Evolutionary conservation across 2,113 vertebrate genomes (phyloP), one percentile per base, ranked within the genome.

Genomic region (Chionodraco myersi): DNA sequence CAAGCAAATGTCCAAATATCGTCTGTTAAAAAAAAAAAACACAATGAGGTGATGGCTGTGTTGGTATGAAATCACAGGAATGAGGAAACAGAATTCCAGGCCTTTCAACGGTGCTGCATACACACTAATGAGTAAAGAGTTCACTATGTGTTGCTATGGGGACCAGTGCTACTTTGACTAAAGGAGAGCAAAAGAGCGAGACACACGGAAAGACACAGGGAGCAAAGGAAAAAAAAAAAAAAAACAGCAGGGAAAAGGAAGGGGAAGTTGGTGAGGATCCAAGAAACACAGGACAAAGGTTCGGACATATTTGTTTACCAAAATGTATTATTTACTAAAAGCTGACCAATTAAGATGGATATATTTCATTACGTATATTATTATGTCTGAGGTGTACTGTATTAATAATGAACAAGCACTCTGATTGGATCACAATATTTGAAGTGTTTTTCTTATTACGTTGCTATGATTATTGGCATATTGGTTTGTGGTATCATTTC

Each of bases 71-170:
- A 88, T 84, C 80, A 77, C 78, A 84, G 70, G 85, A 82, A 89
- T 61, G 87, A 89, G 84, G 80, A 87, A 41, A 58, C 53, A 75
- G 78, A 71, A 88, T 79, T 83, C 36, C 79, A 67, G 79, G 76
- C 83, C 79, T 63, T 90, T 86, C 87, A 80, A 65, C 60, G 0
- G 23, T 72, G 64, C 73, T 71, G 80, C 86, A 85, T 21, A 91
- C 88, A 86, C 87, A 89, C 85, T 91, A 91, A 91, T 87, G 90
- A 93, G 90, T 88, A 86, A 92, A 93, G 92, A 92, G 89, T 92
- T 93, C 86, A 90, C 82, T 58, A 89, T 87, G 87, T 87, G 92
- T 93, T 94, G 92, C 92, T 91, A 93, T 94, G 92, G 93, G 89
- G 92, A 94, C 90, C 85, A 80, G 86, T 80, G 88, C 88, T 92